Conservation (phyloP, 2,113 vertebrate species). For the Cyprinus carpio region DNA sequence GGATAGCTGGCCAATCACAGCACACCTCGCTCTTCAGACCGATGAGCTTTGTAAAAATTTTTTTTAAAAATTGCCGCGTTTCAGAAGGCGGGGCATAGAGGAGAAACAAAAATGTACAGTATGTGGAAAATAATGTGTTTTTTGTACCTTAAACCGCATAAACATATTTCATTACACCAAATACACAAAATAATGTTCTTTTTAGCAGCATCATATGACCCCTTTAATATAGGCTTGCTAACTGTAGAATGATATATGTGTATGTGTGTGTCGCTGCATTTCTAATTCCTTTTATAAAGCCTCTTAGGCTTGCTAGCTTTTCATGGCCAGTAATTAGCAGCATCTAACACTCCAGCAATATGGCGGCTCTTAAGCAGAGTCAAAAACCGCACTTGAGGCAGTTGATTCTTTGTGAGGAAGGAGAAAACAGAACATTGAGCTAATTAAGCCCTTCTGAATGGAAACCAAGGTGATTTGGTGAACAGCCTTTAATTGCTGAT, state of each 20-base stretch:
- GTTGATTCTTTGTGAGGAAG: constrained; percentile 44
- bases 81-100: too few relatives aligned
- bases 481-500: constrained; percentile 57
- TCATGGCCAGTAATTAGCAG: constrained; percentile 49
- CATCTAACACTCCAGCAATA: constrained; percentile 55
- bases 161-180: too few relatives aligned
- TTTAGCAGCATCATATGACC: too few relatives aligned
- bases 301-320: constrained; percentile 31
- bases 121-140: too few relatives aligned
- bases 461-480: constrained; percentile 50
- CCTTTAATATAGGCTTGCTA: constrained; percentile 48
- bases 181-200: too few relatives aligned
- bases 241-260: background rate
- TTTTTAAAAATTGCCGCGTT: too few relatives aligned
- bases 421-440: constrained; percentile 48
- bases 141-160: too few relatives aligned
- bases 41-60: too few relatives aligned
- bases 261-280: background rate
- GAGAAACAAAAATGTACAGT: too few relatives aligned
- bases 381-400: constrained; percentile 51
- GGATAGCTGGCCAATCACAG: too few relatives aligned
- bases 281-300: background rate
- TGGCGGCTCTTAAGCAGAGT: constrained; percentile 44
- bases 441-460: constrained; percentile 58
- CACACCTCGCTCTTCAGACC: too few relatives aligned